Evolutionary conservation across 1,140 invertebrate species (phyloP), one percentile per base, ranked within the genome.

Genomic region (Ips nitidus): DNA sequence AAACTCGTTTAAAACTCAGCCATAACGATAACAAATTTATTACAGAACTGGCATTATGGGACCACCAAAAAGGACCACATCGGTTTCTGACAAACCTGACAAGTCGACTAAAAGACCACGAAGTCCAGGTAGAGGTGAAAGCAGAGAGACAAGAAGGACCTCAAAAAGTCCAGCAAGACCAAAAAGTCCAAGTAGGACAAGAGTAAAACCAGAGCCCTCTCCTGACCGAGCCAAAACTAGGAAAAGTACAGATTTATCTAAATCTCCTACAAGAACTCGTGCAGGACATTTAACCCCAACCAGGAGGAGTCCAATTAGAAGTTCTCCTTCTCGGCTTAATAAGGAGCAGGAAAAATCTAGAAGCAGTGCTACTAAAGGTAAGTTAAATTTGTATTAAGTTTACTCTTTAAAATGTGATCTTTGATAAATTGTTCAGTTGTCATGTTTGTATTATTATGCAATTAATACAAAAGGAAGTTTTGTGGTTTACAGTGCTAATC

Each of bases 81-180:
- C 22, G 22, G 22, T 22, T 22, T 22, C 22, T 22, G 22, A 22
- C 22, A 22, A 22, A 22, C 22, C 22, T 22, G 22, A 22, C 22
- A 22, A 22, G 22, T 22, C 22, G 22, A 8, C 45, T 3, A 50
- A 50, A 3, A 22, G 7, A 50, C 22, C 45, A 50, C 45, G 45
- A 50, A 50, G 45, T 22, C 55, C 65, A 5, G 39, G 7, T n/a
- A 59, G 6, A 52, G 41, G 5, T 22, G 36, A 7, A 56, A 70
- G 50, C 52, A 70, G 71, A 43, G 22, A 22, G 22, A 22, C 22
- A 22, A 47, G 47, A 2, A 70, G 71, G 58, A 65, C 73, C 7
- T 38, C 52, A 3, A 71, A 62, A 72, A 75, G 71, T 59, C 73
- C 74, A n/a, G 71, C 52, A 41, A 74, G 73, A 66, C 52, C 72